Evolutionary conservation across 2,888 invertebrate genomes (phyloP).

Genomic region (Eucera pruinosa): DNA sequence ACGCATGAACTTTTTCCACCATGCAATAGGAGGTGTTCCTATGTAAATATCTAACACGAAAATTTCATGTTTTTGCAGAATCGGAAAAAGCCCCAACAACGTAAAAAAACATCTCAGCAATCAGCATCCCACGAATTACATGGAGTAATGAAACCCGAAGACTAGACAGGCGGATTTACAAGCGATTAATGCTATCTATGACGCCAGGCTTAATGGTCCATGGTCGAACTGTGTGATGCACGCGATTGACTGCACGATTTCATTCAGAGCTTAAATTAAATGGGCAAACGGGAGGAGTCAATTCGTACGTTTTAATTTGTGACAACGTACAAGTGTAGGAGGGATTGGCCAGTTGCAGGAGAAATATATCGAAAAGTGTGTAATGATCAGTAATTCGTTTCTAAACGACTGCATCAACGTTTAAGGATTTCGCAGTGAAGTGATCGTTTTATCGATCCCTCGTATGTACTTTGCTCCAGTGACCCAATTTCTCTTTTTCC

Average conservation of each 20-base stretch:
- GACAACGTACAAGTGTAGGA: background rate
- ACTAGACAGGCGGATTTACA: conserved; percentile 39
- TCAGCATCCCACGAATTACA: background rate
- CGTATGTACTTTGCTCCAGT: background rate
- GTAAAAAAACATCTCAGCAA: background rate
- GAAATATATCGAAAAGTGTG: background rate
- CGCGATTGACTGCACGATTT: conserved; percentile 32
- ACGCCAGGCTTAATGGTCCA: conserved; percentile 55
- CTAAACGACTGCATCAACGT: background rate
- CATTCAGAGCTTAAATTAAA: conserved; percentile 55
- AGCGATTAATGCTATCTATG: conserved; percentile 54
- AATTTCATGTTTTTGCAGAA: conserved; percentile 45
- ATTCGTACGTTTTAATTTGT: conserved; percentile 28
- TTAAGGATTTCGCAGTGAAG: background rate
- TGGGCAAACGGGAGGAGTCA: conserved; percentile 39
- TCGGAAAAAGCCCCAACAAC: too few species aligned
- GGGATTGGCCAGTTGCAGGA: background rate
- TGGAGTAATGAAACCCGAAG: conserved; percentile 26
- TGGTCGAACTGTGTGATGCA: conserved; percentile 34
- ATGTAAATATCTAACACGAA: too few species aligned
- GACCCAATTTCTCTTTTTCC: too few species aligned
- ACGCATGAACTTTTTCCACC: too few species aligned
- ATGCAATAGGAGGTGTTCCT: too few species aligned
- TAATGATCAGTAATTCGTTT: background rate
- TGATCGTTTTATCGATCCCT: background rate